These are phyloP conservation scores for Linnaemya tessellans DNA, from an alignment of 2,888 invertebrate genomes.

Conservation along the genomic window DNA sequence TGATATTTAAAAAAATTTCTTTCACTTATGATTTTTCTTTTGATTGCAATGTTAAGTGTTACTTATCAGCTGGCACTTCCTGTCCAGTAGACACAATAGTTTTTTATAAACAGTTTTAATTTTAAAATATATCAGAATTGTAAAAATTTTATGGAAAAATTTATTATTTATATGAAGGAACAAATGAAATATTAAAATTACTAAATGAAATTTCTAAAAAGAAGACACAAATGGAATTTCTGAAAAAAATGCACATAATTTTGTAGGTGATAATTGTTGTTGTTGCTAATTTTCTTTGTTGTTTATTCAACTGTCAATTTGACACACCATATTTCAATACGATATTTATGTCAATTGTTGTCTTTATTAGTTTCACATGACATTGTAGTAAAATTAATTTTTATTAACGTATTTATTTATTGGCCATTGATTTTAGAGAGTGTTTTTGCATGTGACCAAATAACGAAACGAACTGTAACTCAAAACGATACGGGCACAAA, in stretches of 20 bases:
- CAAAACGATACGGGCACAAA: no score
- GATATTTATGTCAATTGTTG: constrained; percentile 45
- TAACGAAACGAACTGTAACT: background rate
- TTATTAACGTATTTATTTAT: constrained; percentile 11
- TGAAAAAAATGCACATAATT: background rate
- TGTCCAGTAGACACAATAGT: no score
- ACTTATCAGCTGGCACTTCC: no score
- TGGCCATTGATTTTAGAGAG: background rate
- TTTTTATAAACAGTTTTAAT: no score
- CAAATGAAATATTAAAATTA: constrained; percentile 28
- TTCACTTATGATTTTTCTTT: no score
- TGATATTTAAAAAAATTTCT: no score
- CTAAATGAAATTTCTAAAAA: constrained; percentile 7
- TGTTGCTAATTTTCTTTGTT: no score
- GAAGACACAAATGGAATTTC: background rate
- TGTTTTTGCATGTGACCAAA: background rate
- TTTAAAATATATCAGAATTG: no score
- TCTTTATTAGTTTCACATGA: constrained; percentile 51
- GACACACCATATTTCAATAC: constrained; percentile 1
- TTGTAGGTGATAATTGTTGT: constrained; percentile 8
- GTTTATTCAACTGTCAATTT: constrained; percentile 34
- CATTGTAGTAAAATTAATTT: constrained; percentile 15
- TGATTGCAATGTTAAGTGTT: no score
- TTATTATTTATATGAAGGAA: no score
- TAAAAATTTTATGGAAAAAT: no score